Evolutionary conservation across 2,888 invertebrate genomes (phyloP), one percentile per base, ranked within the genome.

Genomic region (Calephelis perditalis): DNA sequence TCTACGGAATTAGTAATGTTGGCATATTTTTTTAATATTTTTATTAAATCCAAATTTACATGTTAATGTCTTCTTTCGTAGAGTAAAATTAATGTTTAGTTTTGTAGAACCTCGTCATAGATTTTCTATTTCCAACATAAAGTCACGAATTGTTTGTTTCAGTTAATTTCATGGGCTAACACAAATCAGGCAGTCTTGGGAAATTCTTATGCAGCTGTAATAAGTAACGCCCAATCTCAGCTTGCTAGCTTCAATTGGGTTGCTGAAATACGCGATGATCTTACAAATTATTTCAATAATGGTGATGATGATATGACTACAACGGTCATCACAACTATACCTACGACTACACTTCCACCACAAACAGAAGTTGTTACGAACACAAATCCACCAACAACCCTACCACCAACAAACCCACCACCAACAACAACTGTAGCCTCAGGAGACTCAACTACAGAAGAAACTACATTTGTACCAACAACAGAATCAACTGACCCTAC

Each of bases 141-240:
- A 6, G 5, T 10, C 9, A 45, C 9, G 10, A 3, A 49, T 57
- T 59, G 35, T 35, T 55, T 67, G 58, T 61, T 70, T 68, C 75
- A 90, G 90, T 87, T 83, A 75, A 73, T 76, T 73, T 40, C 49
- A 4, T 90, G 89, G 89, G 82, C 75, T 0, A 71, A 63, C 3
- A 7, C 56, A 0, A 77, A 70, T 58, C 70, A 71, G 54, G 67
- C 47, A 0, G 44, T 6, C 0, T 67, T 88, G n/a, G 79, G 76
- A 2, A 12, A 44, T 5, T 58, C 67, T 3, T 81, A 72, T 62
- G 43, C 64, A 6, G 5, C 55, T 1, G 73, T 85, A 0, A 67
- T 68, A 57, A 66, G 64, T 1, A 73, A 69, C 0, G 79, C 83
- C 0, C 67, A 71, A 5, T 36, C 58, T 0, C 69, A 81, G 0